Evolutionary conservation across 2,113 vertebrate species (phyloP), one percentile per base, ranked within the genome.

Genomic region (Oryzias javanicus): DNA sequence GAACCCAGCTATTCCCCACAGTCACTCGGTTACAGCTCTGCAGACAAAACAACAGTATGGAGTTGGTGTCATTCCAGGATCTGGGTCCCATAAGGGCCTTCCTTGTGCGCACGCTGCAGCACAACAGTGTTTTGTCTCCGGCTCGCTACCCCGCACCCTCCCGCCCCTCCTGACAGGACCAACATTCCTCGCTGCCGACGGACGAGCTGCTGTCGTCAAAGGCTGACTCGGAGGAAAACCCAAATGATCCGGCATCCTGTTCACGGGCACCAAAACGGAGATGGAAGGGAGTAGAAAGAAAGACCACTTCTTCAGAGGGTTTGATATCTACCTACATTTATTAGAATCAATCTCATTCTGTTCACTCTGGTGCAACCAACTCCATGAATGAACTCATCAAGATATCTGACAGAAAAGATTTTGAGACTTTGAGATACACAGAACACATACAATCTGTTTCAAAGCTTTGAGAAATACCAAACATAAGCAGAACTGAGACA

Each of bases 221-320:
- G 68, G 54, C n/a, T 14, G 76, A 58, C 17, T 46, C 50, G 24
- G 50, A 3, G 72, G 67, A 77, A 79, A 81, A 53, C 66, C 55
- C 57, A 58, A 86, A 83, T 52, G 60, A 48, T 41, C 54, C 1
- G 14, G 60, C 47, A 13, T 86, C 85, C 84, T 88, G 81, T 79
- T 86, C 70, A 68, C 82, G 71, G 61, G 27, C 49, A 40, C 24
- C 59, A 63, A 70, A 71, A 60, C 19, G 53, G 10, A 10, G 35
- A 22, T 25, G 22, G 42, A 49, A 44, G 52, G 55, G 25, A 6
- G 25, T 27, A 27, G 6, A 27, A 64, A 63, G 53, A 35, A 13
- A 44, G 44, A 74, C 59, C 25, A 10, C 29, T n/a, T 42, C 60
- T 49, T 35, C 10, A 12, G 8, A 35, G 8, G 35, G 2, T 35